These are phyloP conservation scores for Eurosta solidaginis DNA, from an alignment of 1,140 invertebrate genomes.

Conservation along the genomic window DNA sequence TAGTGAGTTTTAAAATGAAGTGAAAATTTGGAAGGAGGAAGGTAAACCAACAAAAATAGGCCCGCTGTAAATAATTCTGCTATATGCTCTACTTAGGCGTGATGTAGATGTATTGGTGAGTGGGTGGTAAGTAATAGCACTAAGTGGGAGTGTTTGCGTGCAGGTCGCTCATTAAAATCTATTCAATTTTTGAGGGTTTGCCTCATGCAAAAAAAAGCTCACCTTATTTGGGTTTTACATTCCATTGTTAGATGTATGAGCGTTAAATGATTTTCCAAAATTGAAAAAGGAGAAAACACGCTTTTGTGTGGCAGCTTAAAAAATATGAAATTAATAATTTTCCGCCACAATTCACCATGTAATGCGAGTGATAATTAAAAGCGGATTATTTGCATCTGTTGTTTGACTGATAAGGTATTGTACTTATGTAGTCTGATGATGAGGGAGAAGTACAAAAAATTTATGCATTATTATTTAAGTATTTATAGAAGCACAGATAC, in stretches of 20 bases:
- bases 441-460: background rate
- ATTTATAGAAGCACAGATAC: too few species aligned
- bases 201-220: too few species aligned
- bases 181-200: background rate
- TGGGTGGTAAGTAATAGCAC: background rate
- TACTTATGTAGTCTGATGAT: too few species aligned
- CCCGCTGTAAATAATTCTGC: too few species aligned
- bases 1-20: background rate
- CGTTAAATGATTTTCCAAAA: background rate
- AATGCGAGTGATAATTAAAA: constrained; percentile 26
- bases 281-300: background rate
- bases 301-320: background rate
- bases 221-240: too few species aligned
- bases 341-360: background rate
- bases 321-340: constrained; percentile 26
- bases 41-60: background rate
- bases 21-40: background rate
- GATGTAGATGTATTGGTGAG: background rate
- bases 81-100: too few species aligned
- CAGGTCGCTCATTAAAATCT: background rate
- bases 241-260: background rate
- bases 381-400: constrained; percentile 8
- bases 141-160: background rate
- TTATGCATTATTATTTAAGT: background rate
- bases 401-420: background rate